Evolutionary conservation across 2,113 vertebrate species (phyloP).

Genomic region (Tympanuchus pallidicinctus): DNA sequence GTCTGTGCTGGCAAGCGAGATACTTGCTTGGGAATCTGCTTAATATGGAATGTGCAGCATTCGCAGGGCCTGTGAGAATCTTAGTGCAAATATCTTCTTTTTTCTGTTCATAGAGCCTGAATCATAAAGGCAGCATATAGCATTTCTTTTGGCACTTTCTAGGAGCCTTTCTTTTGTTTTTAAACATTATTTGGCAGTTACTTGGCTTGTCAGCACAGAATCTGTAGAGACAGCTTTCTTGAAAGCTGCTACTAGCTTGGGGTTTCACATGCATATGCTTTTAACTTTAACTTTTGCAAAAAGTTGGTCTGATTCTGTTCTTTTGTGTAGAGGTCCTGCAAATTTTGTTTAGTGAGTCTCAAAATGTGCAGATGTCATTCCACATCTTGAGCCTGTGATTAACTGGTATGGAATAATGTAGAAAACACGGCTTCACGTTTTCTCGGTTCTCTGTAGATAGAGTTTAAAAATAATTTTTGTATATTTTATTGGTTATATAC

Average conservation of each 20-base stretch:
- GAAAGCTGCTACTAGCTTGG: constrained; percentile 30
- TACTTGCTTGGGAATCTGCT: background rate
- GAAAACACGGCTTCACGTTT: background rate
- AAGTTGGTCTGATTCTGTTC: background rate
- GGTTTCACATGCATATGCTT: background rate
- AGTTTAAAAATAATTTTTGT: background rate
- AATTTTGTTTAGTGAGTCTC: background rate
- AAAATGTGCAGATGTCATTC: background rate
- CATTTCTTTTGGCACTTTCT: constrained; percentile 40
- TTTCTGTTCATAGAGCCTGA: background rate
- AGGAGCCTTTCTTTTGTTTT: constrained; percentile 46
- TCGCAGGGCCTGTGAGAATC: background rate
- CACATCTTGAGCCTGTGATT: background rate
- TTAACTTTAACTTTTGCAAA: constrained; percentile 1
- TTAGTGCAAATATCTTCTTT: background rate
- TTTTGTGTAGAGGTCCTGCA: background rate
- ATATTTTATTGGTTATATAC: background rate
- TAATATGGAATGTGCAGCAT: background rate
- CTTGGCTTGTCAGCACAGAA: constrained; percentile 32
- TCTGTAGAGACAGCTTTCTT: constrained; percentile 46
- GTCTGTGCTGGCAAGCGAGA: accelerated
- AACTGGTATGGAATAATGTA: background rate
- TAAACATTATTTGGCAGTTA: constrained; percentile 60
- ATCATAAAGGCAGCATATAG: background rate
- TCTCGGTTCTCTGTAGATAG: background rate